These are phyloP conservation scores for Drosophila seguyi DNA, from an alignment of 1,140 invertebrate genomes.

Conservation along the genomic window DNA sequence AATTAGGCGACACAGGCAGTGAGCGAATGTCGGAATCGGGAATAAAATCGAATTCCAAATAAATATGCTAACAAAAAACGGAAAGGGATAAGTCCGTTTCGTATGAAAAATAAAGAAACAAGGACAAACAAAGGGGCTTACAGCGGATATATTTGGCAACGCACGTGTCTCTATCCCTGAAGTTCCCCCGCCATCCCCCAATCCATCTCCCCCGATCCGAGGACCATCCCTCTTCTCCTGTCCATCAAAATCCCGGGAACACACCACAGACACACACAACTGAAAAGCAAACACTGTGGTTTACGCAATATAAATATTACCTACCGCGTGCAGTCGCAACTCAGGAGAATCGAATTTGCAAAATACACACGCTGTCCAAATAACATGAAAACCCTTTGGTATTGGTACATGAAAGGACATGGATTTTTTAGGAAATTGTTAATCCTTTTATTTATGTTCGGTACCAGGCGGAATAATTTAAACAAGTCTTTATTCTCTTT, in stretches of 20 bases:
- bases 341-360: slow-evolving; percentile 62
- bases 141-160: slow-evolving; percentile 72
- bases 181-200: neutral
- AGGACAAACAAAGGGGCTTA: slow-evolving; percentile 63
- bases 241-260: slow-evolving; percentile 19
- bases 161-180: slow-evolving; percentile 23
- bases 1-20: slow-evolving; percentile 20
- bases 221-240: slow-evolving; percentile 5
- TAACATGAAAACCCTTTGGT: slow-evolving; percentile 1
- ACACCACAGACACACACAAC: slow-evolving; percentile 11
- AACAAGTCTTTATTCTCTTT: neutral
- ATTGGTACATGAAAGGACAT: neutral
- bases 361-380: slow-evolving; percentile 27
- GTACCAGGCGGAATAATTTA: neutral
- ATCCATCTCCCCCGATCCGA: neutral
- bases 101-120: slow-evolving; percentile 68
- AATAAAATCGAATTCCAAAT: slow-evolving; percentile 71
- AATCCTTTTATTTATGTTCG: neutral
- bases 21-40: slow-evolving; percentile 11
- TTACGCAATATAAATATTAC: slow-evolving; percentile 76
- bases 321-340: slow-evolving; percentile 49
- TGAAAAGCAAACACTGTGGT: slow-evolving; percentile 69
- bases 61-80: slow-evolving; percentile 50
- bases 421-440: neutral
- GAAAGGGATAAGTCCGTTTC: slow-evolving; percentile 62